These are phyloP conservation scores for Theonella swinhoei DNA, from an alignment of 37 sponge, comb jelly and placozoan genomes.

Conservation along the genomic window DNA sequence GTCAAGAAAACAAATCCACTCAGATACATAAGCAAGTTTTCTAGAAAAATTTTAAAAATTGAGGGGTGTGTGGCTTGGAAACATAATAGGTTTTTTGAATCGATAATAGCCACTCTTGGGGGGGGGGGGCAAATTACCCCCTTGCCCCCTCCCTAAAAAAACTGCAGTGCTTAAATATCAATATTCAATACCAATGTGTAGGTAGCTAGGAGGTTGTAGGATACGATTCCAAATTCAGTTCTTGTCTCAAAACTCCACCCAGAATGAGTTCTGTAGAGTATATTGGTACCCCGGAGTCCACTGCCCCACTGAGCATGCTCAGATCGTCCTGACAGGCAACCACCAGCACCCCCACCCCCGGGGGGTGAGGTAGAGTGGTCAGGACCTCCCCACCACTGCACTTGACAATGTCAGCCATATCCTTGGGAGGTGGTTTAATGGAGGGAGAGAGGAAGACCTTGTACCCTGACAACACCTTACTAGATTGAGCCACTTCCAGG, in stretches of 20 bases:
- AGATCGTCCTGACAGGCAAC: slow-evolving; percentile 61
- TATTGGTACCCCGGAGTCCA: slow-evolving; percentile 47
- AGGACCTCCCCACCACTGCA: slow-evolving; percentile 71
- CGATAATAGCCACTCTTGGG: not conserved
- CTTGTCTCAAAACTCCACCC: slow-evolving; percentile 69
- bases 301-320: slow-evolving; percentile 7
- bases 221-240: slow-evolving; percentile 51
- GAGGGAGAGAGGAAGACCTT: slow-evolving; percentile 52
- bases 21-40: too few relatives aligned
- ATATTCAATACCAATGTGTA: too few relatives aligned
- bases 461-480: slow-evolving; percentile 52
- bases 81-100: too few relatives aligned
- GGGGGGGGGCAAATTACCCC: too few relatives aligned
- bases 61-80: too few relatives aligned
- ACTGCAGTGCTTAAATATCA: too few relatives aligned
- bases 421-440: slow-evolving; percentile 50
- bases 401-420: slow-evolving; percentile 74
- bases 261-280: slow-evolving; percentile 68
- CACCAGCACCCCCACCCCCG: slow-evolving; percentile 22
- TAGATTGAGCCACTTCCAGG: slow-evolving; percentile 5
- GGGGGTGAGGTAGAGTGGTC: slow-evolving; percentile 15
- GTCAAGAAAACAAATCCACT: not conserved
- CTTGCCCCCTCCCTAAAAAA: not conserved
- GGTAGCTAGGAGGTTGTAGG: too few relatives aligned
- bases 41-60: too few relatives aligned